Conservation (phyloP, 2,797 vertebrate species). For the Podarcis lilfordi region DNA sequence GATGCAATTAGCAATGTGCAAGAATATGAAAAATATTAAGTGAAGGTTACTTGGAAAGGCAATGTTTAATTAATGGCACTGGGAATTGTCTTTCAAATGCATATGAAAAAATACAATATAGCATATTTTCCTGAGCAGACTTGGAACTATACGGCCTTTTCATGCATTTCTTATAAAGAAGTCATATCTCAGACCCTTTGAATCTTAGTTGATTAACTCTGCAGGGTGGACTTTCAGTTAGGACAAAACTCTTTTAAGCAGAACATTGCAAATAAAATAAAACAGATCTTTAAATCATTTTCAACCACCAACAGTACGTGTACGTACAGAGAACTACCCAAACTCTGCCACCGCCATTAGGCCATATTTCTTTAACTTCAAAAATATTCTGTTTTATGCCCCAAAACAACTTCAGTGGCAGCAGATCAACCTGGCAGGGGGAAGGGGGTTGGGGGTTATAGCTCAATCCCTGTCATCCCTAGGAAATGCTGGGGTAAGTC, state of each 20-base stretch:
- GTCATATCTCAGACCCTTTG: slow-evolving; percentile 37
- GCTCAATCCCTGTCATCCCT: too few species aligned
- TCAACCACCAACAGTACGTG: not conserved
- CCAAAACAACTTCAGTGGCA: too few species aligned
- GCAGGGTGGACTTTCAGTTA: slow-evolving; percentile 25
- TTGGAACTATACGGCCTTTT: slow-evolving; percentile 41
- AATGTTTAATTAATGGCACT: slow-evolving; percentile 43
- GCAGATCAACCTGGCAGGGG: too few species aligned
- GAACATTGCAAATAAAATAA: not conserved
- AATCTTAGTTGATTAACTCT: slow-evolving; percentile 49
- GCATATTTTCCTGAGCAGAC: slow-evolving; percentile 31
- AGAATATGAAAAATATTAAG: slow-evolving; percentile 53
- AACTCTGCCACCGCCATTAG: too few species aligned
- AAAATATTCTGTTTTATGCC: too few species aligned
- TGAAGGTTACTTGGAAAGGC: slow-evolving; percentile 43
- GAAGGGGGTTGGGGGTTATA: too few species aligned
- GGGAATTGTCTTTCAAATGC: slow-evolving; percentile 41
- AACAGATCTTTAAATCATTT: not conserved
- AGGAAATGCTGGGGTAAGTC: too few species aligned
- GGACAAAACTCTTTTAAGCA: slow-evolving; percentile 33
- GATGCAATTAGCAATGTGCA: slow-evolving; percentile 59
- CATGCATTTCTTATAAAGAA: slow-evolving; percentile 36
- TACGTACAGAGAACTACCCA: too few species aligned
- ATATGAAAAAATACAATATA: slow-evolving; percentile 25
- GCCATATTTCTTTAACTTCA: too few species aligned